Evolutionary conservation across 2,797 vertebrate species (phyloP).

Genomic region (Sardinella longiceps): DNA sequence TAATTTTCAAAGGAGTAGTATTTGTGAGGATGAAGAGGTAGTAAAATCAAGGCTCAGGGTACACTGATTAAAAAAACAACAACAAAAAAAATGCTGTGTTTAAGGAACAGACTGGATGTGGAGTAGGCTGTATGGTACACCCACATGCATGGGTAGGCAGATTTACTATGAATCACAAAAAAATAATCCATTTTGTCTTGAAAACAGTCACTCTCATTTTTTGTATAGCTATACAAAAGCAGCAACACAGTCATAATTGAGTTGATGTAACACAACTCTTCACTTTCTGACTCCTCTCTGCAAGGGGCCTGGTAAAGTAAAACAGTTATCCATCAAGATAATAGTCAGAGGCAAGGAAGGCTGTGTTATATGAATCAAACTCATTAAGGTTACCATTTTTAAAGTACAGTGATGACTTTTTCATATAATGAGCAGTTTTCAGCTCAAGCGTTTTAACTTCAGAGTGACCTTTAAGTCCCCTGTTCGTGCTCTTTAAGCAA

Average conservation of each 20-base stretch:
- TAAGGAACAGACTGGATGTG: background rate
- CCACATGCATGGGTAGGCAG: background rate
- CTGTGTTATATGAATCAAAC: background rate
- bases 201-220: background rate
- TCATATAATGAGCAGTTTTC: conserved; percentile 18
- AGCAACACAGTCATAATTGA: background rate
- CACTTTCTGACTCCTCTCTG: conserved; percentile 52
- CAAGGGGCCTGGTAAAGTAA: background rate
- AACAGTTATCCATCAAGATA: conserved; percentile 36
- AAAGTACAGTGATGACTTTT: conserved; percentile 16
- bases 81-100: background rate
- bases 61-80: background rate
- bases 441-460: conserved; percentile 1
- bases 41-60: background rate
- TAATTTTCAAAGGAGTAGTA: background rate
- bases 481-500: conserved; percentile 14
- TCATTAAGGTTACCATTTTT: conserved; percentile 17
- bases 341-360: conserved; percentile 45
- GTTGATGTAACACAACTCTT: background rate
- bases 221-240: background rate
- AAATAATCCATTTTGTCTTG: background rate
- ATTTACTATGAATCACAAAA: background rate
- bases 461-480: conserved; percentile 24
- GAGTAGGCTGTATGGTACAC: background rate
- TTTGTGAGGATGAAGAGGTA: background rate